A percentile compares a stretch with the other conserved stretches of the same genome.
These are phyloP conservation scores for Stenolophus ochropezus DNA, from an alignment of 2,888 invertebrate genomes.

Conservation along the genomic window DNA sequence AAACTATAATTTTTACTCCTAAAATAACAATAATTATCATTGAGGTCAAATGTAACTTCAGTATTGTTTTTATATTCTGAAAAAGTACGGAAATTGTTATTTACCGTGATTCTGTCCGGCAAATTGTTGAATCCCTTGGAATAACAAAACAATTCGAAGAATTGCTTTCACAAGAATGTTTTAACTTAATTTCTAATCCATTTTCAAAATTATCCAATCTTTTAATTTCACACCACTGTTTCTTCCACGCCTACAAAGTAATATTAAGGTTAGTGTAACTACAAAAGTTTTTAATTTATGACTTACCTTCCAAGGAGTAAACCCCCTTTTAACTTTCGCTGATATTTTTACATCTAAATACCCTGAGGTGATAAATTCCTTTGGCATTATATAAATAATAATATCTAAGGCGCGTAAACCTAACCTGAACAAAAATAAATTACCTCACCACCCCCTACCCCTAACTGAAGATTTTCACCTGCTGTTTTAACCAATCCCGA, in stretches of 20 bases:
- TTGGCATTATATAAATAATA: conserved; percentile 45
- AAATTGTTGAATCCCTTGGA: conserved; percentile 77
- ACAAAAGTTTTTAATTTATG: conserved; percentile 60
- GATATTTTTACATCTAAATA: conserved; percentile 81
- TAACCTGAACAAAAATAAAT: conserved; percentile 40
- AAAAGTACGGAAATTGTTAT: neutral
- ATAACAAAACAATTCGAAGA: conserved; percentile 74
- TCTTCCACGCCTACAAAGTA: conserved; percentile 77
- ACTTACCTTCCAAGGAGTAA: conserved; percentile 80
- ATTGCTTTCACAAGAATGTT: conserved; percentile 72
- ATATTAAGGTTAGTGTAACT: conserved; percentile 45
- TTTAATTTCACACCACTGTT: conserved; percentile 80
- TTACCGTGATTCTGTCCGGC: conserved; percentile 78
- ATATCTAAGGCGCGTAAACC: neutral
- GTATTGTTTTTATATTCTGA: neutral
- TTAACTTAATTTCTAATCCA: conserved; percentile 76
- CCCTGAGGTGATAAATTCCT: conserved; percentile 73
- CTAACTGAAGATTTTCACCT: conserved; percentile 30
- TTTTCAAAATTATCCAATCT: conserved; percentile 76
- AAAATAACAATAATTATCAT: conserved; percentile 22
- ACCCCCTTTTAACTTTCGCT: conserved; percentile 76
- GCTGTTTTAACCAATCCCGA: conserved; percentile 40
- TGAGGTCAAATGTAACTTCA: no score
- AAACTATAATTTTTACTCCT: conserved; percentile 81
- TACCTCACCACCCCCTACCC: conserved; percentile 19